Base-by-base conservation (phyloP, 2,113 vertebrate species). In the Lanius collurio region DNA sequence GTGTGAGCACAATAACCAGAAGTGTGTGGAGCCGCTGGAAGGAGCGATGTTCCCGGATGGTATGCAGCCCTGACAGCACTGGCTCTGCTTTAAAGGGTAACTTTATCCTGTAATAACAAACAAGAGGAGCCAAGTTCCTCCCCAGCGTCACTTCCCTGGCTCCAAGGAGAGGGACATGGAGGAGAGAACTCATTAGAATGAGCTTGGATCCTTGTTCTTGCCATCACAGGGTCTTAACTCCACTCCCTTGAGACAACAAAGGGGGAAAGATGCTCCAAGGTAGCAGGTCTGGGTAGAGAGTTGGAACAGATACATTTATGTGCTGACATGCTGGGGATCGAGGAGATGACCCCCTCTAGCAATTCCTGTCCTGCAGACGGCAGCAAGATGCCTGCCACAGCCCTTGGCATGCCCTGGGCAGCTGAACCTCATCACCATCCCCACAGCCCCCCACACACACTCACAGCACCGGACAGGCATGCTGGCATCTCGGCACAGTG, bases 41-140 rank as follows among this genome's bases (percentile, higher is more conserved):
- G 87, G 46, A 91, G 71, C 6, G 28, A 91, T 83, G 90, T 95
- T 93, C 96, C 49, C 4, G 5, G 67, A 69, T 86, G 92, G 93
- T 69, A 90, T 78, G 96, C 56, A 47, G 87, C 93, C 74, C 85
- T 76, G 91, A 96, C 81, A 94, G 89, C 70, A 84, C 87, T 95
- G 95, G 93, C 93, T 90, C 85, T 17, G 85, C 92, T 96, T 94
- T 90, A 96, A 97, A 95, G 94, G 31, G 85, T 77, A 96, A 96
- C 88, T 96, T 95, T 83, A 95, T 92, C 92, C 90, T 93, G 67
- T 50, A 88, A 97, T 90, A 96, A 96, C 73, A 96, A 96, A 95
- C 79, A 81, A 85, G 68, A 78, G 87, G 52, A 86, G 92, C 92
- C 94, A 94, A 95, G 85, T 83, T 94, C 92, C 80, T 89, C 95